phyloP scores from a whole-genome alignment of 2,113 vertebrate genomes.

The Penelope pileata region DNA sequence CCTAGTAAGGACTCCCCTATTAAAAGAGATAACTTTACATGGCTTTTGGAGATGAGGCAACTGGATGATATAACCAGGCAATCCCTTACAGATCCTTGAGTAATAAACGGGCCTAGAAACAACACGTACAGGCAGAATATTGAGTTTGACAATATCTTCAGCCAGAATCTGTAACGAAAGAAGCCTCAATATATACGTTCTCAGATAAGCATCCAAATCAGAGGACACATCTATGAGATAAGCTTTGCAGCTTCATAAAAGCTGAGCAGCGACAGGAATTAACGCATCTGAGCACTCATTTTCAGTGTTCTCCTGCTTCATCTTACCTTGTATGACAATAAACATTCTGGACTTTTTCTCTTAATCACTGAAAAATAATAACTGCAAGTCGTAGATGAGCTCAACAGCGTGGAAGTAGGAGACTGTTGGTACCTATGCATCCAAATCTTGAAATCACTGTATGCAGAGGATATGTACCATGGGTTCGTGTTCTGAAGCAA shows the following conservation, averaged over 20 bases:
- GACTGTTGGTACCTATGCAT: background rate
- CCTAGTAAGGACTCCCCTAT: background rate
- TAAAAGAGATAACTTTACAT: background rate
- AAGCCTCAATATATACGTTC: background rate
- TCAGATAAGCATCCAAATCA: background rate
- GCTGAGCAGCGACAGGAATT: background rate
- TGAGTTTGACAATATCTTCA: background rate
- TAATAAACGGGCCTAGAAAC: background rate
- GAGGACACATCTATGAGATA: background rate
- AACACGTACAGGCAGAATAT: background rate
- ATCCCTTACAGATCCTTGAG: background rate
- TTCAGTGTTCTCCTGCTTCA: background rate
- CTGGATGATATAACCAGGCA: background rate
- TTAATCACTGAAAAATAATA: background rate
- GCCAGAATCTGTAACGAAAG: background rate
- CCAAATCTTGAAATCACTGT: background rate
- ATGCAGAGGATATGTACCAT: accelerated
- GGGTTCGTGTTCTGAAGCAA: background rate
- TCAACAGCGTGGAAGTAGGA: background rate
- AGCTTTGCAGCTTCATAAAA: background rate
- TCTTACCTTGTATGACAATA: background rate
- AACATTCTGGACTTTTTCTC: background rate
- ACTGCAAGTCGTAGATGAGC: background rate
- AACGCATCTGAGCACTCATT: background rate
- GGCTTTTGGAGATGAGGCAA: background rate